Percentiles rank a stretch among this genome's conserved stretches.
These are phyloP conservation scores for Phasianus colchicus DNA, from an alignment of 2,113 vertebrate species.

Conservation along the genomic window DNA sequence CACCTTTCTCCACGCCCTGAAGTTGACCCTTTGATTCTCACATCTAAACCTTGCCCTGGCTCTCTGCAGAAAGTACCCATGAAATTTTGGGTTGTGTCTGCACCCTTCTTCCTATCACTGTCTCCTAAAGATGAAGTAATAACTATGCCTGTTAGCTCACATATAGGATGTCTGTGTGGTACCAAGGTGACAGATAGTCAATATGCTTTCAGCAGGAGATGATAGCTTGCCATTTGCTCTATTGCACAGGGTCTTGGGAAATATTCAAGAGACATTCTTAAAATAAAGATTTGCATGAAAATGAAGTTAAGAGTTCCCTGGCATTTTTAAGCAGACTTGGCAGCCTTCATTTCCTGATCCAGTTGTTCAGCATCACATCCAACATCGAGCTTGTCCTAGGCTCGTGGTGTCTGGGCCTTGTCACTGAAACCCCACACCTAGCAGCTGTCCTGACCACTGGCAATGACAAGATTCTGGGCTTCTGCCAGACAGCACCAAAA, in stretches of 20 bases:
- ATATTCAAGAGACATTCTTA: not conserved
- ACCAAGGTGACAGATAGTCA: not conserved
- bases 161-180: not conserved
- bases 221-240: not conserved
- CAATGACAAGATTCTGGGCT: not conserved
- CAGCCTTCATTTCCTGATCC: not conserved
- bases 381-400: not conserved
- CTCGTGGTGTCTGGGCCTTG: not conserved
- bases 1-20: not conserved
- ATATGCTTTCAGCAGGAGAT: not conserved
- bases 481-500: not conserved
- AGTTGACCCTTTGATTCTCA: not conserved
- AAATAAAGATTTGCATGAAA: not conserved
- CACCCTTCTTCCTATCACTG: not conserved
- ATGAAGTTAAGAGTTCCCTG: not conserved
- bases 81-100: not conserved
- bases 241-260: not conserved
- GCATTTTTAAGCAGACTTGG: not conserved
- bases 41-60: not conserved
- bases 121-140: not conserved
- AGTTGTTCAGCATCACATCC: not conserved
- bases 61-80: not conserved
- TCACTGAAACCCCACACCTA: not conserved
- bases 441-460: not conserved
- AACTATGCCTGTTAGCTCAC: not conserved